These are phyloP conservation scores for Muschampia plurimacula DNA, from an alignment of 2,888 invertebrate genomes.

Conservation along the genomic window DNA sequence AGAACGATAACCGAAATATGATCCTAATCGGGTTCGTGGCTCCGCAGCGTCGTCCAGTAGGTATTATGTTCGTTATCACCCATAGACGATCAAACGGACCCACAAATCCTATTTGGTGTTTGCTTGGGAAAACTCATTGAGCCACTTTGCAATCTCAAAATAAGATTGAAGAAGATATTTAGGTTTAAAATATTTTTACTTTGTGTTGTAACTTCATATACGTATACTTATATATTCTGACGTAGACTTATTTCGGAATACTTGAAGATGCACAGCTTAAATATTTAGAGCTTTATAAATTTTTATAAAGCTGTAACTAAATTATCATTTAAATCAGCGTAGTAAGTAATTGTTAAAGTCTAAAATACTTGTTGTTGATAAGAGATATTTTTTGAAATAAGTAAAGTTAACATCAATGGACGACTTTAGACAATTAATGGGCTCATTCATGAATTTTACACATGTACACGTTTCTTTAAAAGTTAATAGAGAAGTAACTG, in stretches of 20 bases:
- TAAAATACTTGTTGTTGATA: too few species aligned
- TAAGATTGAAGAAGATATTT: neutral
- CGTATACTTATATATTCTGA: too few species aligned
- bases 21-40: slow-evolving; percentile 27
- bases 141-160: slow-evolving; percentile 11
- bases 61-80: slow-evolving; percentile 28
- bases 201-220: neutral
- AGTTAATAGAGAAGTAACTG: neutral
- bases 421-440: neutral
- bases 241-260: too few species aligned
- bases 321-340: too few species aligned
- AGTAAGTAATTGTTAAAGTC: too few species aligned
- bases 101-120: slow-evolving; percentile 28
- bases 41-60: slow-evolving; percentile 9
- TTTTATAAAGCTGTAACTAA: too few species aligned
- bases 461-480: neutral
- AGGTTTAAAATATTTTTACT: neutral
- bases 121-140: slow-evolving; percentile 4
- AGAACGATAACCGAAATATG: slow-evolving; percentile 31
- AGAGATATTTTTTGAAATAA: too few species aligned
- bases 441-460: neutral
- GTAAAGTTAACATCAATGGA: neutral
- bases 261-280: too few species aligned
- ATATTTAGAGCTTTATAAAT: too few species aligned
- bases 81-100: slow-evolving; percentile 29